Percentiles rank a stretch among this genome's conserved stretches.
These are phyloP conservation scores for Characodon lateralis DNA, from an alignment of 2,797 vertebrate species.

Conservation along the genomic window DNA sequence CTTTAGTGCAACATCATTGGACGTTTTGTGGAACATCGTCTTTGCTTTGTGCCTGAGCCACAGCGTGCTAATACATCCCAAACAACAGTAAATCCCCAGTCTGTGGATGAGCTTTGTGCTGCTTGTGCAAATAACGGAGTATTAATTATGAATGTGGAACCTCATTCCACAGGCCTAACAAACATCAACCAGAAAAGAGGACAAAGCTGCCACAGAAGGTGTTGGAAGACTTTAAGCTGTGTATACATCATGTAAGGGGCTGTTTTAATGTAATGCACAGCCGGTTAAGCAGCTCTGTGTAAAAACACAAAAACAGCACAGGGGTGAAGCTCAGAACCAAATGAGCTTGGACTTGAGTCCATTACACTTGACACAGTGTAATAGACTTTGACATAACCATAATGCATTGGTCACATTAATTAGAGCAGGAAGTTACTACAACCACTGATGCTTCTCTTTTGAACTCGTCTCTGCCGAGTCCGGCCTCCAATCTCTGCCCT, in stretches of 20 bases:
- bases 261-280: slow-evolving; percentile 8
- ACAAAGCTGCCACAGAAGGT: slow-evolving; percentile 2
- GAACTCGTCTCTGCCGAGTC: too few relatives aligned
- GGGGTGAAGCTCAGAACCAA: neutral
- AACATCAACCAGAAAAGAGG: neutral
- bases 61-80: slow-evolving; percentile 5
- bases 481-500: neutral
- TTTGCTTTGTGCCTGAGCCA: slow-evolving; percentile 1
- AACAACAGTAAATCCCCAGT: slow-evolving; percentile 18
- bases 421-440: neutral
- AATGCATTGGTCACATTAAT: neutral
- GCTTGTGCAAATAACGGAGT: slow-evolving; percentile 24
- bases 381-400: neutral
- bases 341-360: neutral
- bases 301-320: neutral
- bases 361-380: neutral
- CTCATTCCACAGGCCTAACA: slow-evolving; percentile 11
- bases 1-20: neutral
- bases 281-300: slow-evolving; percentile 6
- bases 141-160: slow-evolving; percentile 24
- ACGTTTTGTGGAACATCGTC: neutral
- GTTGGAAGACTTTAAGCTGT: neutral
- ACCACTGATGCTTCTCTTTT: neutral
- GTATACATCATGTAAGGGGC: neutral
- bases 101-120: slow-evolving; percentile 11